Base-by-base conservation (phyloP, 1,140 invertebrate species). In the Hyposmocoma kahamanoa region DNA sequence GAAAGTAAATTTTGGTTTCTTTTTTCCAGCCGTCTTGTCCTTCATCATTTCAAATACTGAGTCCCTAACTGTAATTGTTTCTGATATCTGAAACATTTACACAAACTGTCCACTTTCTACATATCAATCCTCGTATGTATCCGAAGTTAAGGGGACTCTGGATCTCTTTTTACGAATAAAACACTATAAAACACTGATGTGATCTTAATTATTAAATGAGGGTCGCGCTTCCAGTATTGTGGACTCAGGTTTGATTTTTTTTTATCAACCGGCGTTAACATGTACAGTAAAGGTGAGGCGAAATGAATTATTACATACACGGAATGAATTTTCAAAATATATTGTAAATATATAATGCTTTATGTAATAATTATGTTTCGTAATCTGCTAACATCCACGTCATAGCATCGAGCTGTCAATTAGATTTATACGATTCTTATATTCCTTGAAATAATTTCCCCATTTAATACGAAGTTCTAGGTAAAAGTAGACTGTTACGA, bases 341-440 rank as follows among this genome's bases (percentile, higher is more conserved):
- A 74, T 71, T 85, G 82, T 85, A 85, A 83, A 85, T 84, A 84
- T 64, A 69, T 60, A 73, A 69, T 61, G 58, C 75, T 78, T 84
- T 79, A 77, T 81, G 69, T 82, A 81, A 79, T 77, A 72, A 80
- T 73, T 76, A 78, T 76, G 74, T 78, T 83, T 80, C 68, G 41
- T 66, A 72, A 71, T 76, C 72, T 80, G 79, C 67, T 65, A 73
- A 72, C 57, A 71, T 75, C 79, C 79, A 76, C 81, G 82, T 41
- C 18, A 48, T 53, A 73, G 67, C 65, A 66, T 73, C 52, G 73
- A 78, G 72, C 71, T 72, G 82, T 85, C 82, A 84, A 84, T 84
- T 84, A 84, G 68, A 79, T 69, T 70, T 71, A 71, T 72, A 74
- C 63, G 62, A 73, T 61, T 66, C 62, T 74, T 81, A 78, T 83